Evolutionary conservation across 2,888 invertebrate genomes (phyloP), one percentile per base, ranked within the genome.

Genomic region (Scaptomyza caliginosa): DNA sequence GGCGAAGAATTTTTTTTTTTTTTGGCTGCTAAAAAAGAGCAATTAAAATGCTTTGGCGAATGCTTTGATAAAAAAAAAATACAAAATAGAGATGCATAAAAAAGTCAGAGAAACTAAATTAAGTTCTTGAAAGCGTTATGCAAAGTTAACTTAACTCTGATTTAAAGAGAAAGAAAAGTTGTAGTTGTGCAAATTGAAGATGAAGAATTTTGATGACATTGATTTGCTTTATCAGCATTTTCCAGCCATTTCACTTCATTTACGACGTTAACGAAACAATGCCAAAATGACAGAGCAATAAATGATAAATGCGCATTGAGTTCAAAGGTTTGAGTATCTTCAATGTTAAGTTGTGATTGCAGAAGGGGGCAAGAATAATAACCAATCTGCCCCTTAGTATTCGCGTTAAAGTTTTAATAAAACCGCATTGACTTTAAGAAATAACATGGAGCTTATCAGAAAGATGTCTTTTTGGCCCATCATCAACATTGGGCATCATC

Each of bases 191-290:
- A 4, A 3, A 21, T 38, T 19, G 28, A 38, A 30, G 43, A 8
- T 42, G 45, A 21, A 11, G 38, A 58, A 48, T 50, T 40, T 30
- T 55, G 39, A 19, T 28, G 7, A 7, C 67, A 84, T 86, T 88
- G 82, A 84, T 81, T 84, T 63, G 51, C 50, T 66, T 74, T 88
- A 87, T 88, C 88, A 59, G 64, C 54, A 46, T 64, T 50, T 84
- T 84, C 88, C 56, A 73, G 74, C 66, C 82, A 82, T 86, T 82
- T 71, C 85, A 84, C 85, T 69, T 88, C 85, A 84, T 88, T 88
- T 86, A 68, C 64, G 68, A 60, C n/a, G 28, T 28, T 49, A 23
- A 40, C 68, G 55, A 76, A 66, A 70, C 74, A 81, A 78, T 72
- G 64, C 59, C 60, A 78, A 77, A 77, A 74, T 81, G 78, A 74